Conservation (phyloP, 1,140 invertebrate genomes). For the Dreissena rostriformis region DNA sequence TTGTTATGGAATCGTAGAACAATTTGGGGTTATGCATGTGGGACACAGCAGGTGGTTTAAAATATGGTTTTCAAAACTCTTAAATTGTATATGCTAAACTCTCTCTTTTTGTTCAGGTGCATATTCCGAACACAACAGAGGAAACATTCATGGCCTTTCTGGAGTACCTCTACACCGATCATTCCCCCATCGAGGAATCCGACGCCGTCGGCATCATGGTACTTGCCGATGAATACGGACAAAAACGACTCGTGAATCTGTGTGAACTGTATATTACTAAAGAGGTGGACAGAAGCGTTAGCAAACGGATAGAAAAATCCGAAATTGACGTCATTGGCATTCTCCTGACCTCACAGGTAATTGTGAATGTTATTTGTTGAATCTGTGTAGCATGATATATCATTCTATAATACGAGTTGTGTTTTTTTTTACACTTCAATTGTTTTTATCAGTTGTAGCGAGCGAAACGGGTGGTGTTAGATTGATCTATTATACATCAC, state of each 20-base stretch:
- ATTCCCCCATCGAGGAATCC: slow-evolving; percentile 74
- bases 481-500: too few species aligned
- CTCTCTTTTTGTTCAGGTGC: slow-evolving; percentile 56
- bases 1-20: too few species aligned
- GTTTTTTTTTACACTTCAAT: too few species aligned
- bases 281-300: slow-evolving; percentile 72
- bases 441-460: too few species aligned
- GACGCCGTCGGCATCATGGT: slow-evolving; percentile 72
- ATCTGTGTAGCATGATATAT: too few species aligned
- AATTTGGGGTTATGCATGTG: too few species aligned
- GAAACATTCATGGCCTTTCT: slow-evolving; percentile 75
- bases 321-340: slow-evolving; percentile 78
- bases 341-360: slow-evolving; percentile 72
- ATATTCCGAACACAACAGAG: slow-evolving; percentile 60
- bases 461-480: too few species aligned
- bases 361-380: not conserved
- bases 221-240: slow-evolving; percentile 74
- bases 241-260: slow-evolving; percentile 70
- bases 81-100: not conserved
- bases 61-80: too few species aligned
- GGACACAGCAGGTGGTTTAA: too few species aligned
- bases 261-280: slow-evolving; percentile 79
- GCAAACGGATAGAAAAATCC: slow-evolving; percentile 73
- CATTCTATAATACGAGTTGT: too few species aligned
- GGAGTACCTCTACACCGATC: slow-evolving; percentile 78